A percentile compares a stretch with the other conserved stretches of the same genome.
Conservation (phyloP, 2,888 invertebrate species). For the Diogma glabrata region DNA sequence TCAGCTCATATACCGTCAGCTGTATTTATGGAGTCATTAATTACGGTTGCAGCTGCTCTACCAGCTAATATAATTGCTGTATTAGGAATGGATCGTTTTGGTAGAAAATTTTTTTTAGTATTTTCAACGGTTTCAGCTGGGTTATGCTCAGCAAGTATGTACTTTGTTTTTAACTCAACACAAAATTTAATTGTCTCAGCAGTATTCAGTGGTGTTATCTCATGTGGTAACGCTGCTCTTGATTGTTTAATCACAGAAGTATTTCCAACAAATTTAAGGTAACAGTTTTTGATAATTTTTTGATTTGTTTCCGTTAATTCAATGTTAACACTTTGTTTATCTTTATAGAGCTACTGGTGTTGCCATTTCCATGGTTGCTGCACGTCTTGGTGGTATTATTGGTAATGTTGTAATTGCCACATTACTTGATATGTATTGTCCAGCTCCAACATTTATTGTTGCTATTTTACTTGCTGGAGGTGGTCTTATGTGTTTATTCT, state of each 20-base stretch:
- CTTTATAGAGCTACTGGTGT: conserved; percentile 72
- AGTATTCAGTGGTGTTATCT: conserved; percentile 76
- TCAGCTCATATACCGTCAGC: conserved; percentile 61
- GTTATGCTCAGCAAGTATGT: conserved; percentile 71
- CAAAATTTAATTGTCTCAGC: conserved; percentile 76
- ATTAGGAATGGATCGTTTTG: conserved; percentile 73
- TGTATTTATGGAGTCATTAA: conserved; percentile 76
- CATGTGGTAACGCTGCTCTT: conserved; percentile 79
- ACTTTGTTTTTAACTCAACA: conserved; percentile 69
- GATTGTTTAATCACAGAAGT: conserved; percentile 90
- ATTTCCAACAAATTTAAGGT: conserved; percentile 84
- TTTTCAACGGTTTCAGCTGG: conserved; percentile 80
- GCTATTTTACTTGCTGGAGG: conserved; percentile 75
- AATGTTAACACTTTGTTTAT: conserved; percentile 11
- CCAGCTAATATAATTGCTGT: conserved; percentile 76
- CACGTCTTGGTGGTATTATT: conserved; percentile 78
- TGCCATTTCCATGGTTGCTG: conserved; percentile 82
- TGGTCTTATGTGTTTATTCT: conserved; percentile 73
- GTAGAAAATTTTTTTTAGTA: conserved; percentile 61
- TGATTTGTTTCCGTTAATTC: neutral
- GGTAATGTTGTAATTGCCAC: conserved; percentile 68
- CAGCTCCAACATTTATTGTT: conserved; percentile 84
- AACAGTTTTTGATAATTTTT: conserved; percentile 18
- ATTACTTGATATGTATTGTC: conserved; percentile 76
- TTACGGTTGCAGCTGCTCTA: conserved; percentile 74